Base-by-base conservation (phyloP, 2,113 vertebrate species). In the Sceloporus tristichus region DNA sequence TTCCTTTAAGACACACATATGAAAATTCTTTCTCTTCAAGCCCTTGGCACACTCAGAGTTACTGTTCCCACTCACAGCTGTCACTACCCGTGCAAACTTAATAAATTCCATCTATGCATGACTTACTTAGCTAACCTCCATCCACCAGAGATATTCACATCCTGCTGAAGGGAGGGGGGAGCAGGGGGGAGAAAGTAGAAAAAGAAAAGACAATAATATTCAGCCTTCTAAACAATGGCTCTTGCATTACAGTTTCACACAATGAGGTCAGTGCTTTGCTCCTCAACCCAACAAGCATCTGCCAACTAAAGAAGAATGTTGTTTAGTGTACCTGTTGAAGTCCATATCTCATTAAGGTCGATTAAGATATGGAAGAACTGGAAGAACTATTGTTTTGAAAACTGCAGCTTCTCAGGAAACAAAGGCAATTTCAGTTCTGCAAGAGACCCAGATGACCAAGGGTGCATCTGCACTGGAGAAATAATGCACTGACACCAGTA, bases 71-170 rank as follows among this genome's bases (percentile, higher is more conserved):
- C 93, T 95, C 91, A 92, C 34, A 94, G 91, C 91, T 95, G 93
- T 92, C 92, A 94, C 88, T 95, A 88, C 83, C 48, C 79, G 88
- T 92, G 94, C 89, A 92, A 95, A 94, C 90, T 94, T 96, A 96
- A 94, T 88, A 94, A 95, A 92, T 94, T 95, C 94, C 95, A 92
- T 94, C 93, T 95, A 91, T 94, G 89, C 93, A 90, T 94, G 77
- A 95, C 92, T 95, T 94, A 93, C 95, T 93, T 93, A 94, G 92
- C 91, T 96, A 94, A 94, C 93, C 86, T 93, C 95, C 85, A 94
- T 93, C 91, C 94, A 92, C 90, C 92, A 92, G 90, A 95, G 92
- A 95, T 94, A 90, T 59, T 91, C 25, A 81, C 92, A 92, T 92
- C 94, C 96, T 91, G 94, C 86, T 91, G 91, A 80, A 38, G 66